Base-by-base conservation (phyloP, 2,888 invertebrate species). In the Toxonevra muliebris region DNA sequence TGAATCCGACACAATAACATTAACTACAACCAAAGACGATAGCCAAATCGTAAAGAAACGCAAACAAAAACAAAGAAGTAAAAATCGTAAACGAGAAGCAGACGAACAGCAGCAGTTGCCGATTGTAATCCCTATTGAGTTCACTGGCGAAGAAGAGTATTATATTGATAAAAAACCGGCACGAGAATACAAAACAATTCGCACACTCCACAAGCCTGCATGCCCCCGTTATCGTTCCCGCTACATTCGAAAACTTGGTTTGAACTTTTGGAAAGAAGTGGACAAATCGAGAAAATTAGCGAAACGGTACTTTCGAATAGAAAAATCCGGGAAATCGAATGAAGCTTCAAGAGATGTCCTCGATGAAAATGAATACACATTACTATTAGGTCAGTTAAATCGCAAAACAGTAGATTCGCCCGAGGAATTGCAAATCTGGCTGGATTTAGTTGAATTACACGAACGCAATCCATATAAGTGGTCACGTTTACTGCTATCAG, bases 161-260 rank as follows among this genome's bases (percentile, higher is more conserved):
- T 90, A 90, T 75, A 80, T 87, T 58, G 92, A 92, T 76, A 87
- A 86, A 73, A 86, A 84, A 57, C 81, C 87, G 59, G 89, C 89
- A 54, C 85, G 81, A 61, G 89, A 88, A 61, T 90, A 90, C 80
- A 84, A 88, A 55, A 85, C 84, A 1, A 88, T 92, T 2, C 84
- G 87, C 45, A 91, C 90, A 0, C 86, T 93, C 13, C 88, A 90
- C 70, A 87, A 88, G 65, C 90, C 91, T 1, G 88, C 89, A 0
- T 87, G 89, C 63, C 90, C 92, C 1, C 87, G 86, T 84, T 93
- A 87, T 81, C 84, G 68, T 17, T 30, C 40, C 41, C 12, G 43
- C 10, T 68, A 59, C 40, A 40, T 45, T 53, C 40, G 59, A 1
- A 61, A 54, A 19, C 41, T 74, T 30, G 30, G 30, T 30, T 30